A percentile compares a stretch with the other conserved stretches of the same genome.
Conservation (phyloP, 1,140 invertebrate genomes). For the Drosophila navojoa region DNA sequence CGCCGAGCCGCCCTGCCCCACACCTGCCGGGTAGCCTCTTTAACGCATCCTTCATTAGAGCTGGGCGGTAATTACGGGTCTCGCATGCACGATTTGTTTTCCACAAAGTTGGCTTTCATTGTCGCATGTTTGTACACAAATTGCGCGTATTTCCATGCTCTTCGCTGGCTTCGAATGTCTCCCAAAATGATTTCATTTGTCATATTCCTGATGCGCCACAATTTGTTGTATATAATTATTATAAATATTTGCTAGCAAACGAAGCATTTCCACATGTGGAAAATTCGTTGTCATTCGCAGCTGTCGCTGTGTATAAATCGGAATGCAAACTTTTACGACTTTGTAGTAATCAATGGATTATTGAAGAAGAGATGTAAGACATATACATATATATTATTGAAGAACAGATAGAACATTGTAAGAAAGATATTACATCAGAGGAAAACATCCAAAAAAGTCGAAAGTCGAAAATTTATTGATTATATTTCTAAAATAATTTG, state of each 20-base stretch:
- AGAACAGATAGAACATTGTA: too few relatives aligned
- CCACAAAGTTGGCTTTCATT: slow-evolving; percentile 76
- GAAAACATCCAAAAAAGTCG: too few relatives aligned
- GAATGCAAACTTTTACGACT: not conserved
- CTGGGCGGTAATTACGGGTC: slow-evolving; percentile 53
- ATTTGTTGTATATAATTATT: slow-evolving; percentile 66
- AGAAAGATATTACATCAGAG: too few relatives aligned
- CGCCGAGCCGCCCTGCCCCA: not conserved
- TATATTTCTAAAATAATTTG: too few relatives aligned
- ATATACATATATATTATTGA: too few relatives aligned
- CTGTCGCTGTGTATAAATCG: slow-evolving; percentile 9
- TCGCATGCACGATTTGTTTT: slow-evolving; percentile 64
- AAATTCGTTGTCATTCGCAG: slow-evolving; percentile 32
- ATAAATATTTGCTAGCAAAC: slow-evolving; percentile 67
- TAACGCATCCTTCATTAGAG: slow-evolving; percentile 53
- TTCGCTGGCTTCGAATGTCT: slow-evolving; percentile 1
- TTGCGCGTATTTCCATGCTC: slow-evolving; percentile 32
- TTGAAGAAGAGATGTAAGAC: too few relatives aligned
- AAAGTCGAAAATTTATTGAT: too few relatives aligned
- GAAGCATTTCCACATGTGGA: slow-evolving; percentile 29
- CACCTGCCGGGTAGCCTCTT: slow-evolving; percentile 53
- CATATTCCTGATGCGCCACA: slow-evolving; percentile 18
- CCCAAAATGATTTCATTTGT: slow-evolving; percentile 69
- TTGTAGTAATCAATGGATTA: too few relatives aligned
- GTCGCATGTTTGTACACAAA: slow-evolving; percentile 80